Conservation (phyloP, 2,113 vertebrate genomes). For the Cebus imitator region DNA sequence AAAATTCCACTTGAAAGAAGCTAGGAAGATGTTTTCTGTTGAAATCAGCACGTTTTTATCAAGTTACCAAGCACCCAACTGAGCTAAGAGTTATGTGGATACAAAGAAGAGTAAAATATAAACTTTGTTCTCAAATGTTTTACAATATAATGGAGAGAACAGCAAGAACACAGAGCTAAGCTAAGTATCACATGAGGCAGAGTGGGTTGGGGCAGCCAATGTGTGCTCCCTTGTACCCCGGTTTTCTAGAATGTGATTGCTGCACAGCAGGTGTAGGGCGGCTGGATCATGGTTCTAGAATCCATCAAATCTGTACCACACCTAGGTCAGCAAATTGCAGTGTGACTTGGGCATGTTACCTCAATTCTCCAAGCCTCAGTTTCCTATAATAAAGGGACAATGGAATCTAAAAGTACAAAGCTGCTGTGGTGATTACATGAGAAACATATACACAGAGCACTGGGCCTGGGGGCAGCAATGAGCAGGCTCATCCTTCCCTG, state of each 20-base stretch:
- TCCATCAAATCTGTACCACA: not conserved
- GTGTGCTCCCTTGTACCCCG: not conserved
- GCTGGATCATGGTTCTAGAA: not conserved
- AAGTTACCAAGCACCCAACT: not conserved
- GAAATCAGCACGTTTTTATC: not conserved
- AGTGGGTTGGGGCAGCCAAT: not conserved
- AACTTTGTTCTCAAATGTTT: not conserved
- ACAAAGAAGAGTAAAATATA: not conserved
- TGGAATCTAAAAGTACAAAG: not conserved
- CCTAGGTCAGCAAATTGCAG: not conserved
- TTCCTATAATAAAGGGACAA: not conserved
- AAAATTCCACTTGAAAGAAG: constrained; percentile 52
- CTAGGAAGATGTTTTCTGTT: constrained; percentile 7
- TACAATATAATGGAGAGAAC: not conserved
- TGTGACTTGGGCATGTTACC: not conserved
- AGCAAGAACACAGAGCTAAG: not conserved
- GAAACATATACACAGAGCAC: not conserved
- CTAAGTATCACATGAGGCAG: not conserved
- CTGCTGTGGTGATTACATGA: not conserved
- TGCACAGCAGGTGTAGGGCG: not conserved
- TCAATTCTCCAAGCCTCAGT: not conserved
- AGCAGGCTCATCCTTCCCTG: not conserved
- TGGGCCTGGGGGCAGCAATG: not conserved
- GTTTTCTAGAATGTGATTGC: not conserved
- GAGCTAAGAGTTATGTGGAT: not conserved